Evolutionary conservation across 2,797 vertebrate species (phyloP).

Genomic region (Agapornis canus): DNA sequence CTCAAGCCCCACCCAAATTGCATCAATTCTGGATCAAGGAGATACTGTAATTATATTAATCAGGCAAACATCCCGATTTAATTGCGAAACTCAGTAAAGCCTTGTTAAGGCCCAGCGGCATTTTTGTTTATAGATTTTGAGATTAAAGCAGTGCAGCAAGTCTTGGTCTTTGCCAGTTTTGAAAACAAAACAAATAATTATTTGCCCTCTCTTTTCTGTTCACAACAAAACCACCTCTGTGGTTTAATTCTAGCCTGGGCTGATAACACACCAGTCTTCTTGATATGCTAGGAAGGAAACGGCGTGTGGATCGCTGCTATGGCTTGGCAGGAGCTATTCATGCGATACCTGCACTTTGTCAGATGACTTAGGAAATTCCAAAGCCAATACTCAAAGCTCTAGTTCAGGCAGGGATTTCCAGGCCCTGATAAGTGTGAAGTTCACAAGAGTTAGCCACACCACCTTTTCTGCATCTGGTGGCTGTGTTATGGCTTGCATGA

Average conservation of each 20-base stretch:
- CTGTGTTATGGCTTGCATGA: neutral
- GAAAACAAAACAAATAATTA: neutral
- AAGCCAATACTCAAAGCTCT: neutral
- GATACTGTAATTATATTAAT: conserved; percentile 15
- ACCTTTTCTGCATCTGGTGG: neutral
- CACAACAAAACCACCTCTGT: neutral
- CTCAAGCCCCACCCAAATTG: neutral
- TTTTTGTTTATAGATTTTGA: neutral
- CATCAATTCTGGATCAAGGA: conserved; percentile 6
- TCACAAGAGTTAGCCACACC: neutral
- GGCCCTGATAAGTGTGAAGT: neutral
- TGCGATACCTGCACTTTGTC: conserved; percentile 44
- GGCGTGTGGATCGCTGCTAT: neutral
- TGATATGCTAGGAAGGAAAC: conserved; percentile 15
- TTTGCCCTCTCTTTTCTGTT: neutral
- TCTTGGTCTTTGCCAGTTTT: neutral
- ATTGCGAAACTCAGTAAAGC: neutral
- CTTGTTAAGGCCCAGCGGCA: neutral
- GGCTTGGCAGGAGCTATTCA: conserved; percentile 37
- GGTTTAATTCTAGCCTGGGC: conserved; percentile 1
- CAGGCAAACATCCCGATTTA: conserved; percentile 2
- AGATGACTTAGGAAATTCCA: conserved; percentile 41
- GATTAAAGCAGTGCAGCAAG: neutral
- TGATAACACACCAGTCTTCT: conserved; percentile 33
- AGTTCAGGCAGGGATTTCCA: conserved; percentile 44